Percentiles rank a stretch among this genome's conserved stretches.
These are phyloP conservation scores for Drosophila biarmipes DNA, from an alignment of 1,140 invertebrate genomes.

Conservation along the genomic window DNA sequence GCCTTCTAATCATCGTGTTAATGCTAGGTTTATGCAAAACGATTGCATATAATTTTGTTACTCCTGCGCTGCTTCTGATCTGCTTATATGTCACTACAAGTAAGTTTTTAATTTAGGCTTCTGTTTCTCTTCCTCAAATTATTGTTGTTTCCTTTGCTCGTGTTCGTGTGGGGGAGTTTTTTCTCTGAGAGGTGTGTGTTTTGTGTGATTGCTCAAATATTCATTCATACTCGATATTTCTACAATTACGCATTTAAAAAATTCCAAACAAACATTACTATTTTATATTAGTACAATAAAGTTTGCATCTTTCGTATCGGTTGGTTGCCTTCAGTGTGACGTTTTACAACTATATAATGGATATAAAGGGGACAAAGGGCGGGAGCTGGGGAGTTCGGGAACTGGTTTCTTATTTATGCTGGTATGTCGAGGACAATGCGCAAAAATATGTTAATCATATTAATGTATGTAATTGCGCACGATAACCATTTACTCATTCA, in stretches of 20 bases:
- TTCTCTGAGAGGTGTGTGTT: slow-evolving; percentile 28
- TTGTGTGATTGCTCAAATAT: slow-evolving; percentile 42
- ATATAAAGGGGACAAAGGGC: slow-evolving; percentile 37
- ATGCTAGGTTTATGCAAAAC: slow-evolving; percentile 68
- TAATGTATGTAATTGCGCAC: slow-evolving; percentile 74
- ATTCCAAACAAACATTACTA: slow-evolving; percentile 72
- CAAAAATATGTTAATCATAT: slow-evolving; percentile 81
- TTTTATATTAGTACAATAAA: slow-evolving; percentile 68
- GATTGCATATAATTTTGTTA: slow-evolving; percentile 67
- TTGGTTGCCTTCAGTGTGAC: slow-evolving; percentile 47
- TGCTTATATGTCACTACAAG: slow-evolving; percentile 32
- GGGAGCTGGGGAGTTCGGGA: slow-evolving; percentile 15
- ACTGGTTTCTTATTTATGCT: slow-evolving; percentile 27
- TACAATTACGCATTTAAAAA: slow-evolving; percentile 77
- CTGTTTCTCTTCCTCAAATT: slow-evolving; percentile 5
- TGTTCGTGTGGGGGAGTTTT: slow-evolving; percentile 8
- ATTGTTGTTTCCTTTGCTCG: slow-evolving; percentile 33
- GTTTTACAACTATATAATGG: slow-evolving; percentile 67
- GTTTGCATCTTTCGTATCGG: slow-evolving; percentile 50
- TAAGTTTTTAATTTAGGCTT: slow-evolving; percentile 27
- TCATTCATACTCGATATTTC: slow-evolving; percentile 78
- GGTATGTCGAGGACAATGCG: slow-evolving; percentile 53
- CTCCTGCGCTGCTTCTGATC: slow-evolving; percentile 33
- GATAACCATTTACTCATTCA: slow-evolving; percentile 56
- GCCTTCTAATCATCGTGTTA: slow-evolving; percentile 29